Percentiles rank a stretch among this genome's conserved stretches.
These are phyloP conservation scores for Lasioglossum lativentre DNA, from an alignment of 2,888 invertebrate species.

Conservation along the genomic window DNA sequence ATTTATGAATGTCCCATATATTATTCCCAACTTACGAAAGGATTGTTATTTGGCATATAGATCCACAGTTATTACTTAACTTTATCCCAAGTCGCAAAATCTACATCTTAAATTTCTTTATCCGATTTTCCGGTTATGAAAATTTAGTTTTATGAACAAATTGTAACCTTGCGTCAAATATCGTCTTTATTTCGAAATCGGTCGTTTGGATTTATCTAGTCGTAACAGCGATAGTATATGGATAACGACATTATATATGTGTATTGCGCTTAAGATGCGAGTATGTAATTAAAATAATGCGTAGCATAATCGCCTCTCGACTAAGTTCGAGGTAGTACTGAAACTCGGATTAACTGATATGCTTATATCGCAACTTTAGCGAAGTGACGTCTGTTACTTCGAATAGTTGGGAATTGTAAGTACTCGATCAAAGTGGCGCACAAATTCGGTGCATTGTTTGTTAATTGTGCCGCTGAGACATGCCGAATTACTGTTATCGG, in stretches of 20 bases:
- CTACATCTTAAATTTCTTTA: too few relatives aligned
- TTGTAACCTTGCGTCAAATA: neutral
- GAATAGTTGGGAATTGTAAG: constrained; percentile 4
- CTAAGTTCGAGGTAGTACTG: neutral
- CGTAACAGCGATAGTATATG: too few relatives aligned
- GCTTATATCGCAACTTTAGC: constrained; percentile 13
- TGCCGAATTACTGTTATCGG: neutral
- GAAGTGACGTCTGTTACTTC: constrained; percentile 10
- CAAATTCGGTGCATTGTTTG: neutral
- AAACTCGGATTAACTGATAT: constrained; percentile 13
- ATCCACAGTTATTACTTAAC: too few relatives aligned
- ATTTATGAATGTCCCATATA: too few relatives aligned
- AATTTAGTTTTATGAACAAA: neutral
- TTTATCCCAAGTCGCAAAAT: too few relatives aligned
- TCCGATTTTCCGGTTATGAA: too few relatives aligned
- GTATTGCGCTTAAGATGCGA: neutral
- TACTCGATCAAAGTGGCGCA: constrained; percentile 8
- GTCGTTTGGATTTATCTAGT: neutral
- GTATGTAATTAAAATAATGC: constrained; percentile 10
- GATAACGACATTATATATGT: neutral
- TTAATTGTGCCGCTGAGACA: neutral
- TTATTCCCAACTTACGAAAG: too few relatives aligned
- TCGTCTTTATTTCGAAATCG: neutral
- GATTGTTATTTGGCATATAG: too few relatives aligned
- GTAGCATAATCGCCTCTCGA: neutral